These are phyloP conservation scores for Archips xylosteana DNA, from an alignment of 2,888 invertebrate species.

Conservation along the genomic window DNA sequence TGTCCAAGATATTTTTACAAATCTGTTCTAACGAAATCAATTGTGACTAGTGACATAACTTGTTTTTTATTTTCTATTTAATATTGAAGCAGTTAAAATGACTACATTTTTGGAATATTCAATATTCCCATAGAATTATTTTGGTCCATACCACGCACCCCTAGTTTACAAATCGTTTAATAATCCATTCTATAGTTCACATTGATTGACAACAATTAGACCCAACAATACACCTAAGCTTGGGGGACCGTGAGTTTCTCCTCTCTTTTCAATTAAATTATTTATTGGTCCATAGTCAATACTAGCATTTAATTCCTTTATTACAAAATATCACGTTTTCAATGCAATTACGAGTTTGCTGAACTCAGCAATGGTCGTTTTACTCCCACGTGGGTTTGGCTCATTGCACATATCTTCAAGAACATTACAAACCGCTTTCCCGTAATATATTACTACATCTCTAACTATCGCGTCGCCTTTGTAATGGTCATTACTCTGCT, in stretches of 20 bases:
- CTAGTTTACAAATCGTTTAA: conserved; percentile 40
- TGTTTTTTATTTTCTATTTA: background rate
- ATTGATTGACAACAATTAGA: conserved; percentile 41
- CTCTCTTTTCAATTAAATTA: conserved; percentile 8
- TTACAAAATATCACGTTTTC: conserved; percentile 34
- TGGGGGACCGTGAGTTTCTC: conserved; percentile 18
- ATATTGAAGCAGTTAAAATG: background rate
- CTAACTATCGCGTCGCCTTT: conserved; percentile 25
- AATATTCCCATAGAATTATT: conserved; percentile 5
- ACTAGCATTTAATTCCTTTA: conserved; percentile 14
- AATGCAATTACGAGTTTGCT: conserved; percentile 34
- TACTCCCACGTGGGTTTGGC: conserved; percentile 40
- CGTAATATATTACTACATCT: conserved; percentile 36
- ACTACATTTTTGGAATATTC: background rate
- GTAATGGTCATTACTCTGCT: conserved; percentile 16
- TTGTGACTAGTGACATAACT: background rate
- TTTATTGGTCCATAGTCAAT: conserved; percentile 12
- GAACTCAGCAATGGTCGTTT: conserved; percentile 23
- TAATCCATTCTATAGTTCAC: conserved; percentile 29
- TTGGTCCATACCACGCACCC: conserved; percentile 9
- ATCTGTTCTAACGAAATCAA: conserved; percentile 2
- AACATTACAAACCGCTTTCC: conserved; percentile 34
- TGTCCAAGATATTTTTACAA: conserved; percentile 19
- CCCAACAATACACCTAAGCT: conserved; percentile 18
- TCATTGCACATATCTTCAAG: conserved; percentile 38